These are phyloP conservation scores for Recurvirostra avosetta DNA, from an alignment of 2,113 vertebrate genomes.

Conservation along the genomic window DNA sequence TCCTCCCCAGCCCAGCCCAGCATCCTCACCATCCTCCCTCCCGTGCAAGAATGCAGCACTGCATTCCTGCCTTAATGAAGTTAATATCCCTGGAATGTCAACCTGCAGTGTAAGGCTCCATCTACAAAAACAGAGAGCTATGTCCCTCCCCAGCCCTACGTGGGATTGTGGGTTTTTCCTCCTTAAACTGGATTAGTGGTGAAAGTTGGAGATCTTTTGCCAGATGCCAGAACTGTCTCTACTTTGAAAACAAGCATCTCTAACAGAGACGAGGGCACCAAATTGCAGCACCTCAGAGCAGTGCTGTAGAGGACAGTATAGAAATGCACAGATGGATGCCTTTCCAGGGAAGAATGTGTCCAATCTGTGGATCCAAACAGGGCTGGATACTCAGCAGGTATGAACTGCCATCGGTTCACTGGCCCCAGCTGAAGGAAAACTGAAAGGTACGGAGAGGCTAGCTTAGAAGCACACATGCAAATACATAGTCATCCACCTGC, in stretches of 20 bases:
- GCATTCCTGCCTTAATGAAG: constrained; percentile 89
- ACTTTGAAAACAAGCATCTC: background rate
- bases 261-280: background rate
- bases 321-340: background rate
- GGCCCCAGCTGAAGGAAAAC: background rate
- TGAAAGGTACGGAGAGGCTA: background rate
- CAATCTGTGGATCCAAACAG: background rate
- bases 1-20: background rate
- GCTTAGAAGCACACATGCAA: background rate
- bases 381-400: background rate
- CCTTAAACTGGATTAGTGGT: background rate
- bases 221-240: background rate
- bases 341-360: background rate
- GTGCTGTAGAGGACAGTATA: background rate
- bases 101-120: constrained; percentile 71
- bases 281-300: background rate
- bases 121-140: constrained; percentile 76
- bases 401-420: background rate
- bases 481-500: background rate
- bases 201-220: background rate
- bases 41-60: constrained; percentile 72
- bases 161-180: background rate
- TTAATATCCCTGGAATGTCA: constrained; percentile 84
- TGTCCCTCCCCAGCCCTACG: background rate
- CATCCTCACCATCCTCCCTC: background rate